phyloP scores from a whole-genome alignment of 2,888 invertebrate genomes.

The Branchellion lobata region DNA sequence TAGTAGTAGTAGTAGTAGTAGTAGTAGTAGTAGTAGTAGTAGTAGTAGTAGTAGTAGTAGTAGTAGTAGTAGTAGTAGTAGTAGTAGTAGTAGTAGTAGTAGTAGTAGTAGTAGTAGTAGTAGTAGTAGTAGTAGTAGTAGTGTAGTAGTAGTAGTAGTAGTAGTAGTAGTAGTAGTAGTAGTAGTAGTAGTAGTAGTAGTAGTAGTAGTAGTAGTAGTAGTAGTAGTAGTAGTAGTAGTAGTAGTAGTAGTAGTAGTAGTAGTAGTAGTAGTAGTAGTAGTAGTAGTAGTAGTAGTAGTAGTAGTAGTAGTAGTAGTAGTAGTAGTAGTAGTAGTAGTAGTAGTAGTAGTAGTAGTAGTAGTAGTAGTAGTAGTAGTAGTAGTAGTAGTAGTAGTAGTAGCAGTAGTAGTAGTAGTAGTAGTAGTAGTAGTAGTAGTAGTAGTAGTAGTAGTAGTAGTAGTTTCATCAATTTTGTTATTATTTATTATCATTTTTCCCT shows the following conservation, averaged over 20 bases:
- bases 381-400: constrained; percentile 28
- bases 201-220: constrained; percentile 31
- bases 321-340: constrained; percentile 31
- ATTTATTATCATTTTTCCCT: too few species aligned
- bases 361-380: constrained; percentile 20
- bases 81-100: constrained; percentile 17
- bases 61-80: constrained; percentile 27
- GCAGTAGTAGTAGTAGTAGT: constrained; percentile 21
- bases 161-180: too few species aligned
- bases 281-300: constrained; percentile 31
- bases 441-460: constrained; percentile 11
- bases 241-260: constrained; percentile 30
- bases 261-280: constrained; percentile 8
- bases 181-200: too few species aligned
- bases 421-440: constrained; percentile 15
- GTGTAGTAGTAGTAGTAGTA: background rate
- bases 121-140: constrained; percentile 38
- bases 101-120: constrained; percentile 37
- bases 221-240: constrained; percentile 40
- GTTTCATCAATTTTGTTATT: too few species aligned
- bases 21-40: constrained; percentile 35
- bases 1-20: constrained; percentile 39
- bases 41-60: constrained; percentile 11
- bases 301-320: constrained; percentile 35
- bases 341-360: constrained; percentile 26